phyloP scores from a whole-genome alignment of 2,797 vertebrate species.

The Arrhamphus sclerolepis region DNA sequence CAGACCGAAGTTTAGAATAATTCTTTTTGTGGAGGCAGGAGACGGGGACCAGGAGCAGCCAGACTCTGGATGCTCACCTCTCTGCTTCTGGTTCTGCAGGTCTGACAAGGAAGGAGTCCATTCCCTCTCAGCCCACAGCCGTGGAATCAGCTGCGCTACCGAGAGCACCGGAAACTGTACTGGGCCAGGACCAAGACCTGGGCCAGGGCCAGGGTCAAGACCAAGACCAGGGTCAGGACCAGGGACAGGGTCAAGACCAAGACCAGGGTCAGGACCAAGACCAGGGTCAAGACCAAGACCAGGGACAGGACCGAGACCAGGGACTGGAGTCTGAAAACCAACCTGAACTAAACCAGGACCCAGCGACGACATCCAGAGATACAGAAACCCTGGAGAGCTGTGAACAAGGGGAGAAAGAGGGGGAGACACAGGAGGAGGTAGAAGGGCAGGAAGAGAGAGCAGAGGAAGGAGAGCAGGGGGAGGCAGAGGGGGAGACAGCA shows the following conservation, averaged over 20 bases:
- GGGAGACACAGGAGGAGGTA: background rate
- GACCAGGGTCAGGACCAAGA: background rate
- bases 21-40: no score
- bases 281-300: no score
- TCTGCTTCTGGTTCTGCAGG: constrained; percentile 32
- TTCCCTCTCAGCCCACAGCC: constrained; percentile 33
- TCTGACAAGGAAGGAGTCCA: constrained; percentile 60
- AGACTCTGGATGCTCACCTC: background rate
- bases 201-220: constrained; percentile 5
- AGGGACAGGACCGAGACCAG: no score
- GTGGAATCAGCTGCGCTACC: constrained; percentile 21
- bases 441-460: background rate
- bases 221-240: background rate
- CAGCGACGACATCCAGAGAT: background rate
- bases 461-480: background rate
- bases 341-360: background rate
- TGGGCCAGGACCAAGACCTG: background rate
- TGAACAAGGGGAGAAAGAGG: background rate
- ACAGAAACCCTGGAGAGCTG: background rate
- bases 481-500: background rate
- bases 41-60: no score
- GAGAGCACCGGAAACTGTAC: background rate
- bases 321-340: background rate
- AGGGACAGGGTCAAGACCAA: background rate
- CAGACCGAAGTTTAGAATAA: background rate